Evolutionary conservation across 2,888 invertebrate genomes (phyloP), one percentile per base, ranked within the genome.

Genomic region (Hetaerina titia): DNA sequence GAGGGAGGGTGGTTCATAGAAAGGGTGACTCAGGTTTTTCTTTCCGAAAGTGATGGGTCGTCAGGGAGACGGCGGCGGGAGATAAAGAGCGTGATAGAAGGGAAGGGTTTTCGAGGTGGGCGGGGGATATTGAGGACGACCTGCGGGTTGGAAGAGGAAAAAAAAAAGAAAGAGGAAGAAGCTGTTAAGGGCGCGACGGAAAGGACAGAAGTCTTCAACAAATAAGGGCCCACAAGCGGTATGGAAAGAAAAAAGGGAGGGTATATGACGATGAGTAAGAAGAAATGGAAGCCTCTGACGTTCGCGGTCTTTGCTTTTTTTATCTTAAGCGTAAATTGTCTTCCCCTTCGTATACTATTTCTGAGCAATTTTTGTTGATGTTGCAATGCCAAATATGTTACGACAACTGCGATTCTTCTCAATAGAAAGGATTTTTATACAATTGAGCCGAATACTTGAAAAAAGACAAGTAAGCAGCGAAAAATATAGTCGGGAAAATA

Each of bases 21-120:
- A 81, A 31, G 31, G 81, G 31, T 81, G 81, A 81, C 81, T 81
- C 81, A 81, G 81, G 81, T 19, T 81, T 81, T 81, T 31, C 81
- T 81, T 81, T 31, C 81, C 13, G 2, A 31, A 31, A 81, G 81
- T 81, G 81, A 81, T 15, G 25, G 81, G 31, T 81, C 81, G 81
- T 81, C 81, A 31, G 31, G 81, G 15, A 15, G 31, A 31, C 13
- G 15, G 11, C 9, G 25, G 81, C 9, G 31, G 81, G 81, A 81
- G 81, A 31, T 25, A 81, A 81, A 31, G 22, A 22, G 22, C 31
- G 19, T 22, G 81, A 31, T 31, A 31, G 81, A 25, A 15, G 81
- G 31, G 81, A 5, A 11, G 5, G 9, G 31, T 9, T 81, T n/a
- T 11, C 25, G 11, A 2, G 22, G 31, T 81, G 31, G 22, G 81